Percentiles rank a stretch among this genome's conserved stretches.
Evolutionary conservation across 1,140 invertebrate genomes (phyloP).

Genomic region (Sycobia sp.): DNA sequence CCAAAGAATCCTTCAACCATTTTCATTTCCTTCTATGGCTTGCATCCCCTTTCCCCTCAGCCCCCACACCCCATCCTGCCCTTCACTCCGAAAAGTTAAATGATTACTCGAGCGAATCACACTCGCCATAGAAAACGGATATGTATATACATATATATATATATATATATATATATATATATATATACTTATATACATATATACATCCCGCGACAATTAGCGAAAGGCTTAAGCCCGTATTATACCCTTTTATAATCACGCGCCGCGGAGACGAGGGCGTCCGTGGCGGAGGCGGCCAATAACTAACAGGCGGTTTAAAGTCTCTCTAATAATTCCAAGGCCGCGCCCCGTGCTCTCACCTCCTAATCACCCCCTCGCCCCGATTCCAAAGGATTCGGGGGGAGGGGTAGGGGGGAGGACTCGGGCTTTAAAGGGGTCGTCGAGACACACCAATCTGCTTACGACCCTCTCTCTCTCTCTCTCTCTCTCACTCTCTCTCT

Average conservation of each 20-base stretch:
- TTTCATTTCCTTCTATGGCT: no score
- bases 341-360: conserved; percentile 21
- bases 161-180: no score
- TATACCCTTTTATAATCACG: conserved; percentile 55
- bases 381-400: no score
- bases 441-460: conserved; percentile 63
- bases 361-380: conserved; percentile 23
- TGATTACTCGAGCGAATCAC: conserved; percentile 9
- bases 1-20: no score
- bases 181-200: no score
- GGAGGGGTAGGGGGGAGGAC: no score
- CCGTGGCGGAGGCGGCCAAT: neutral
- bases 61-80: neutral
- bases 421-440: no score
- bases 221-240: conserved; percentile 52
- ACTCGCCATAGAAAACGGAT: neutral
- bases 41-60: no score
- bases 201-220: conserved; percentile 50
- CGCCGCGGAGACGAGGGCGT: no score
- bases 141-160: no score
- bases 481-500: no score
- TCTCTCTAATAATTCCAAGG: conserved; percentile 41
- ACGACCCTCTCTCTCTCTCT: no score
- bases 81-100: conserved; percentile 20
- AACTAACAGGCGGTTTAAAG: conserved; percentile 51